Evolutionary conservation across 2,888 invertebrate species (phyloP).

Genomic region (Caenorhabditis japonica): DNA sequence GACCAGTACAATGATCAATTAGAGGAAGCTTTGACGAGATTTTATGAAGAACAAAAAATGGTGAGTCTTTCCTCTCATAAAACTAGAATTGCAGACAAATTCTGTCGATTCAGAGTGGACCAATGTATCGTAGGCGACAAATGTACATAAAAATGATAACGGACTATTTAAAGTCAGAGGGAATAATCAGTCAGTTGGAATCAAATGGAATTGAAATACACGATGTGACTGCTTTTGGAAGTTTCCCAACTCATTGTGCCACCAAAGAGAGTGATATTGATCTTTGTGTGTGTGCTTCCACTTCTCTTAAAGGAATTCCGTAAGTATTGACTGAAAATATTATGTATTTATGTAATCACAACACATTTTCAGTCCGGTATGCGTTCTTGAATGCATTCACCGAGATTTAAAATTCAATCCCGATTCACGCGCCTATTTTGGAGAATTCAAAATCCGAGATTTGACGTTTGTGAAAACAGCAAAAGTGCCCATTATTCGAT

Average conservation of each 20-base stretch:
- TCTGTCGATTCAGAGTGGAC: not conserved
- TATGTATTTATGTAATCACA: too few relatives aligned
- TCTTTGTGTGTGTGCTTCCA: conserved; percentile 12
- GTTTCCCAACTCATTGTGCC: conserved; percentile 20
- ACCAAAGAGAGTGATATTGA: conserved; percentile 26
- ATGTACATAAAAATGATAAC: not conserved
- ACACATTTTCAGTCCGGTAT: conserved; percentile 11
- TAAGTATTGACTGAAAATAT: not conserved
- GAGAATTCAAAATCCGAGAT: not conserved
- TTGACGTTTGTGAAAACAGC: conserved; percentile 12
- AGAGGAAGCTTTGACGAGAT: not conserved
- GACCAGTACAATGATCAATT: not conserved
- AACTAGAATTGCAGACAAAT: not conserved
- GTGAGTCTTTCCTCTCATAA: not conserved
- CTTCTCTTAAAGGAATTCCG: not conserved
- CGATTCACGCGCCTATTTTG: not conserved
- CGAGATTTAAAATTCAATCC: conserved; percentile 5
- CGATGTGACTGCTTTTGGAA: conserved; percentile 14
- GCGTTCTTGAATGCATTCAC: conserved; percentile 11
- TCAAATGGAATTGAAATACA: conserved; percentile 3
- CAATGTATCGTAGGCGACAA: not conserved
- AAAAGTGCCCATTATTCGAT: conserved; percentile 20
- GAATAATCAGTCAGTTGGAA: conserved; percentile 5
- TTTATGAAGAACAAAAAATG: not conserved
- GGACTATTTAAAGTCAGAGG: conserved; percentile 1